Conservation (phyloP, 2,113 vertebrate genomes). For the Amazona vittata region DNA sequence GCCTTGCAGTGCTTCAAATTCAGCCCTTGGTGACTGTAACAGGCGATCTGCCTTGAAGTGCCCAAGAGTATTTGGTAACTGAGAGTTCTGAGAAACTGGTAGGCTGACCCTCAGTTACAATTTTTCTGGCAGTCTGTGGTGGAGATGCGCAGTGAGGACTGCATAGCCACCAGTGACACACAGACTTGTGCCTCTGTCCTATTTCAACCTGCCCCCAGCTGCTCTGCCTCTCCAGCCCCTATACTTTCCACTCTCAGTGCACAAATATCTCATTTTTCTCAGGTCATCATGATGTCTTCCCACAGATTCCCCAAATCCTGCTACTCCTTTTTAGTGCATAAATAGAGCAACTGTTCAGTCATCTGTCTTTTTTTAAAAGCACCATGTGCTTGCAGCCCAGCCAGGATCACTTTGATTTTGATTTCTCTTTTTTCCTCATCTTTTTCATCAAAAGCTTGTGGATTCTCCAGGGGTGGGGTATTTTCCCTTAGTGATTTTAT, state of each 20-base stretch:
- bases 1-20: neutral
- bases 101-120: neutral
- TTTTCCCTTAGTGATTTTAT: neutral
- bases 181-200: neutral
- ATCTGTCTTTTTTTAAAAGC: neutral
- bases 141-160: neutral
- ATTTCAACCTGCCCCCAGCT: neutral
- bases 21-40: neutral
- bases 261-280: neutral
- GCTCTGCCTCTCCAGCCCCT: neutral
- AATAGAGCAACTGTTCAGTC: neutral
- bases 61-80: neutral
- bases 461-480: neutral
- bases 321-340: neutral
- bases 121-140: neutral
- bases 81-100: neutral
- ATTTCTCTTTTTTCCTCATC: neutral
- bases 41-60: neutral
- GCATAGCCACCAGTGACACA: neutral
- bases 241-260: neutral
- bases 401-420: neutral
- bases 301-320: neutral
- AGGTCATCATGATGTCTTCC: neutral
- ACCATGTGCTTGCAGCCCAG: neutral
- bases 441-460: neutral